Evolutionary conservation across 1,140 invertebrate genomes (phyloP), one percentile per base, ranked within the genome.

Genomic region (Calephelis nemesis): DNA sequence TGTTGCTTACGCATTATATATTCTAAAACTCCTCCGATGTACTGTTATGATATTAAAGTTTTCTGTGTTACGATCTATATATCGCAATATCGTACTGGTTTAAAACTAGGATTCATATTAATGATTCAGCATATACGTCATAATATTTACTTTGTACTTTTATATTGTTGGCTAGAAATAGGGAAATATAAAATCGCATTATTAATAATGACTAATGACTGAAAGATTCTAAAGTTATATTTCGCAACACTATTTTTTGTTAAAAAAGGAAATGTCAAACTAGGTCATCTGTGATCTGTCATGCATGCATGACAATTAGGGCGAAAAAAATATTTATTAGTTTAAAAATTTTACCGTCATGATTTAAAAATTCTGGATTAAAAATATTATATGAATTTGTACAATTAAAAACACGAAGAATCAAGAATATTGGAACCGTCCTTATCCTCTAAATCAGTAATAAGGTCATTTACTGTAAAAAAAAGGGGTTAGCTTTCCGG

Each of bases 1-100:
- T 90, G 88, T 90, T 90, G 88, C 88, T 76, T 83, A 78, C 71
- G 75, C 79, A 87, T 89, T 84, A 88, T 76, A 71, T 79, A 87
- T 81, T 90, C 83, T 67, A 80, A 79, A 85, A 80, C 74, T 83
- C 75, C 73, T 74, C 69, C 68, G 72, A 73, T 74, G 54, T 65
- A 71, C 47, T 54, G 47, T 42, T 65, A 40, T 65, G 48, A 13
- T 13, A 52, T 52, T 52, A 52, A 54, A 54, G 19, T 54, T 54
- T 54, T 19, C 52, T 54, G 13, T 52, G 50, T 52, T 52, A 9
- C 50, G 50, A 52, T 52, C 13, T 52, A 13, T 15, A 30, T 15
- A 54, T 54, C 52, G 52, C 52, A 54, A 54, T 54, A 54, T 54
- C 11, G 11, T 54, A 19, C 19, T 19, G 52, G 8, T 19, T 9